These are phyloP conservation scores for Gobio gobio DNA, from an alignment of 2,113 vertebrate species.

Conservation along the genomic window DNA sequence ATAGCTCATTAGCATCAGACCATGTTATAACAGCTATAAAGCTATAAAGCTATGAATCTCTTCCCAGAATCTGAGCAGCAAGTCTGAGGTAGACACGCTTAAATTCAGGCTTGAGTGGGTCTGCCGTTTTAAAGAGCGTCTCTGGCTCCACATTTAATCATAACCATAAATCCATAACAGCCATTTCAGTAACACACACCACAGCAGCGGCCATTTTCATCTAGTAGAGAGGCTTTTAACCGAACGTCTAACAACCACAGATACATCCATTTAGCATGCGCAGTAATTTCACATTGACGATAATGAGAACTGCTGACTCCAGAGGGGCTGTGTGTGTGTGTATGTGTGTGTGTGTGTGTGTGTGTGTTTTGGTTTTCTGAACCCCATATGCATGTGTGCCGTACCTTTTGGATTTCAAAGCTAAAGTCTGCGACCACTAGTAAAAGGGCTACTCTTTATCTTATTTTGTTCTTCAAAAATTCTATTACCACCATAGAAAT, in stretches of 20 bases:
- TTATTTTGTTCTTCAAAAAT: neutral
- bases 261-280: slow-evolving; percentile 46
- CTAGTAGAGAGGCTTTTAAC: slow-evolving; percentile 33
- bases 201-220: slow-evolving; percentile 33
- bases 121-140: neutral
- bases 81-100: slow-evolving; percentile 5
- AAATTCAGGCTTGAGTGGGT: slow-evolving; percentile 14
- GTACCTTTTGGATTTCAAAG: neutral
- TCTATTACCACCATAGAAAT: neutral
- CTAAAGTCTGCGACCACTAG: neutral
- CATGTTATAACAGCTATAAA: slow-evolving; percentile 3
- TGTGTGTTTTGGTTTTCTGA: neutral
- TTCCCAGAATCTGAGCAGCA: slow-evolving; percentile 29
- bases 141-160: slow-evolving; percentile 46
- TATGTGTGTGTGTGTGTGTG: slow-evolving; percentile 2
- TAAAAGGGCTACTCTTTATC: neutral
- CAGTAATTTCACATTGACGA: slow-evolving; percentile 35
- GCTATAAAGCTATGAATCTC: neutral
- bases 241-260: slow-evolving; percentile 33
- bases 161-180: slow-evolving; percentile 40
- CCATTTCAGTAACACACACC: slow-evolving; percentile 31
- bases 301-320: slow-evolving; percentile 52
- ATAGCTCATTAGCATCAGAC: slow-evolving; percentile 8
- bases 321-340: slow-evolving; percentile 31
- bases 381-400: neutral